These are phyloP conservation scores for Nycticryphes semicollaris DNA, from an alignment of 2,113 vertebrate species.

Conservation along the genomic window DNA sequence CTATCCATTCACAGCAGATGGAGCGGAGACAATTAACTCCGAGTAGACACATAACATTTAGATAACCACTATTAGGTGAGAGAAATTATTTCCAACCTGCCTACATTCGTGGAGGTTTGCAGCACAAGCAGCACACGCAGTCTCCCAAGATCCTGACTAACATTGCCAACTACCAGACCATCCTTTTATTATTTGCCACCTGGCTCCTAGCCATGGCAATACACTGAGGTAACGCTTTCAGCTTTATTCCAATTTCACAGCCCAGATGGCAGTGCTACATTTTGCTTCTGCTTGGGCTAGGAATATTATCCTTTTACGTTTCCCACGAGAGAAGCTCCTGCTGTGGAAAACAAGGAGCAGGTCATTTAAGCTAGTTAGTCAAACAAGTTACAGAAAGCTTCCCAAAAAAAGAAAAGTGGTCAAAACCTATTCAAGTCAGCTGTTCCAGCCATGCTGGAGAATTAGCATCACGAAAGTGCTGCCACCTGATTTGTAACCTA, in stretches of 20 bases:
- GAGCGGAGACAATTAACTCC: not conserved
- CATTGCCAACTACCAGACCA: not conserved
- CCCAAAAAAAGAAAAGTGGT: not conserved
- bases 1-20: not conserved
- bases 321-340: slow-evolving; percentile 22
- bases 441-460: not conserved
- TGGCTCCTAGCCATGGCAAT: not conserved
- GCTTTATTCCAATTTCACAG: slow-evolving; percentile 42
- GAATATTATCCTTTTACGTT: slow-evolving; percentile 29
- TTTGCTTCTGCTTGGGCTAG: slow-evolving; percentile 28
- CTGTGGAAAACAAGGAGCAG: slow-evolving; percentile 23
- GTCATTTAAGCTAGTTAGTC: slow-evolving; percentile 19
- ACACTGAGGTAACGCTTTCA: not conserved
- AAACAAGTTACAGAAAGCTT: not conserved
- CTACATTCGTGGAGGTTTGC: not conserved
- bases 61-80: not conserved
- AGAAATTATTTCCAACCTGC: not conserved
- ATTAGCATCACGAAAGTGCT: not conserved
- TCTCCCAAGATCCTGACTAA: not conserved
- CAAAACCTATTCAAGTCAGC: slow-evolving; percentile 1
- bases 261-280: slow-evolving; percentile 29
- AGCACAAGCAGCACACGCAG: not conserved
- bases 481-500: slow-evolving; percentile 28
- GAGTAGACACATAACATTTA: not conserved
- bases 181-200: slow-evolving; percentile 13